phyloP scores from a whole-genome alignment of 2,888 invertebrate genomes.

The Cacoxenus indagator region DNA sequence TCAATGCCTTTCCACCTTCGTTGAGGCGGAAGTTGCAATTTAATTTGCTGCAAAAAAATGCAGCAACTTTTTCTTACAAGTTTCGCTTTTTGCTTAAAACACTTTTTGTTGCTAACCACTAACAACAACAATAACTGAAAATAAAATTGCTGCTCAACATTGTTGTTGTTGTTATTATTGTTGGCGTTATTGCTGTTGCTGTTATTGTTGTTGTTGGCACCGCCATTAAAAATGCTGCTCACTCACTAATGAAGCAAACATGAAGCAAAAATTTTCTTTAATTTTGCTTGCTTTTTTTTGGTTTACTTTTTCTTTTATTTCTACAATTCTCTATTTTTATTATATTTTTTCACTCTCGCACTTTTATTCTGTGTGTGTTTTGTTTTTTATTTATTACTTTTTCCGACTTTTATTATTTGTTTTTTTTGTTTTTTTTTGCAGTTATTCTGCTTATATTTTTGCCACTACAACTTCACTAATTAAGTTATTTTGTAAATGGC shows the following conservation, averaged over 20 bases:
- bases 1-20: conserved; percentile 34
- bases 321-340: conserved; percentile 24
- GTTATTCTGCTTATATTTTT: background rate
- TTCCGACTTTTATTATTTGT: background rate
- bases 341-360: conserved; percentile 37
- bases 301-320: conserved; percentile 15
- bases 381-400: background rate
- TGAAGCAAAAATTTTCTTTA: conserved; percentile 53
- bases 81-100: background rate
- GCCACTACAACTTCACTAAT: conserved; percentile 38
- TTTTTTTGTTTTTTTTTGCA: background rate
- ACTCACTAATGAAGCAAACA: conserved; percentile 57
- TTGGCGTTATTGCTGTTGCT: conserved; percentile 13
- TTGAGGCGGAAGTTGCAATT: conserved; percentile 55
- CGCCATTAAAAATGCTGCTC: conserved; percentile 46
- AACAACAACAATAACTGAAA: conserved; percentile 14
- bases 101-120: conserved; percentile 20
- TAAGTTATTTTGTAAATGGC: conserved; percentile 41
- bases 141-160: conserved; percentile 13
- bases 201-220: conserved; percentile 37
- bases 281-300: conserved; percentile 34
- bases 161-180: conserved; percentile 22
- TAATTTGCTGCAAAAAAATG: conserved; percentile 45
- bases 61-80: background rate
- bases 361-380: conserved; percentile 14